Evolutionary conservation across 2,888 invertebrate species (phyloP), one percentile per base, ranked within the genome.

Genomic region (Apomyelois bistriatella): DNA sequence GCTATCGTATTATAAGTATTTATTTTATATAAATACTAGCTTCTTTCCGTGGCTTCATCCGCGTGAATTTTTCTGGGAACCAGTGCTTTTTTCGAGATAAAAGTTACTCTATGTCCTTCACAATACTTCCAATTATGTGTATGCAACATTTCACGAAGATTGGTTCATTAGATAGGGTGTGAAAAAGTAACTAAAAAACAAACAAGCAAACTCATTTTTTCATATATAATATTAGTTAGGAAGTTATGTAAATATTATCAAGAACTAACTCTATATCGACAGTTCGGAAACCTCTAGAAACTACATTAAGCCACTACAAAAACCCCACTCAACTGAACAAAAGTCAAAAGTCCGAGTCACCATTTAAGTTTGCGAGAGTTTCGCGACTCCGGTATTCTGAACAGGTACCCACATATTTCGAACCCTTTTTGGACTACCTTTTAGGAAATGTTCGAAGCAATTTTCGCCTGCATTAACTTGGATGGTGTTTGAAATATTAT

Each of bases 391-490:
- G 22, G 47, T 53, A 59, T 64, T 64, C 53, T 52, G 52, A 53
- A 57, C 61, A 60, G 59, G 62, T 63, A 55, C 58, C 22, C 43
- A 52, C 50, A 61, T 56, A 63, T 63, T 64, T 52, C 68, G 56
- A 61, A 62, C 64, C 68, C 66, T 57, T 64, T 67, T 46, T 53
- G 51, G 58, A 62, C 53, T 61, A 62, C 64, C 58, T 70, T 66
- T 64, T 64, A 69, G 66, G 68, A 64, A 66, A 60, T 57, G 64
- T 58, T 58, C 56, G 59, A 65, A 60, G 61, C 56, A 65, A 73
- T 68, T 73, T 70, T 68, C 60, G 60, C 61, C 65, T 65, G 59
- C 60, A 62, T 66, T 69, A 70, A 58, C 62, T 62, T 67, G 57
- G 56, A 53, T 42, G 58, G 65, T 64, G 62, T 72, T 69, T 65